Evolutionary conservation across 1,140 invertebrate genomes (phyloP).

Genomic region (Drosophila bocki): DNA sequence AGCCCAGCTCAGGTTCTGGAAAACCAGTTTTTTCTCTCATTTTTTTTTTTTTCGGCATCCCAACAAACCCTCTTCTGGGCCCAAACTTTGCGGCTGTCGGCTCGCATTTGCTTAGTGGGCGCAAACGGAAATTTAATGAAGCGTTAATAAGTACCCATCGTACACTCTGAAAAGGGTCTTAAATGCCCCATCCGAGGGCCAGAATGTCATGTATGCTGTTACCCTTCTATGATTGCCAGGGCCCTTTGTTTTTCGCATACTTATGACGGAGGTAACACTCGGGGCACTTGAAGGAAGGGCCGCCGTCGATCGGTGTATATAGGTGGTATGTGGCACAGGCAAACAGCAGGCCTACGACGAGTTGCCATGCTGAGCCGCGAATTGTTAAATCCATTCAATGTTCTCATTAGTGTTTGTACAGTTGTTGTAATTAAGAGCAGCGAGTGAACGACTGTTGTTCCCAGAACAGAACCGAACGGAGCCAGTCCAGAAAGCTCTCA

Average conservation of each 20-base stretch:
- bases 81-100: conserved; percentile 51
- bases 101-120: conserved; percentile 62
- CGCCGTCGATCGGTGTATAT: conserved; percentile 15
- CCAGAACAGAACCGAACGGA: conserved; percentile 17
- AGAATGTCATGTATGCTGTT: conserved; percentile 47
- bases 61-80: conserved; percentile 28
- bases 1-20: conserved; percentile 29
- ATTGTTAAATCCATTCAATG: conserved; percentile 55
- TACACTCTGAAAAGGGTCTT: conserved; percentile 46
- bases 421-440: conserved; percentile 71
- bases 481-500: conserved; percentile 39
- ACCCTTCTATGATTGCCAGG: conserved; percentile 9
- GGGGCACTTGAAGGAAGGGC: conserved; percentile 38
- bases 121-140: conserved; percentile 70
- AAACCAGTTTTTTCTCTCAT: conserved; percentile 70
- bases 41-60: conserved; percentile 3
- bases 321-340: conserved; percentile 38
- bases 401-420: conserved; percentile 53
- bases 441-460: conserved; percentile 30
- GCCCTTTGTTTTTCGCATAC: conserved; percentile 43
- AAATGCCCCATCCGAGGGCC: conserved; percentile 60
- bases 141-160: conserved; percentile 75
- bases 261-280: conserved; percentile 9
- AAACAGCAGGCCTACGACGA: conserved; percentile 31
- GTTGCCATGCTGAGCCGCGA: conserved; percentile 39